Percentiles rank a stretch among this genome's conserved stretches.
These are phyloP conservation scores for Patella pellucida DNA, from an alignment of 2,888 invertebrate genomes.

Conservation along the genomic window DNA sequence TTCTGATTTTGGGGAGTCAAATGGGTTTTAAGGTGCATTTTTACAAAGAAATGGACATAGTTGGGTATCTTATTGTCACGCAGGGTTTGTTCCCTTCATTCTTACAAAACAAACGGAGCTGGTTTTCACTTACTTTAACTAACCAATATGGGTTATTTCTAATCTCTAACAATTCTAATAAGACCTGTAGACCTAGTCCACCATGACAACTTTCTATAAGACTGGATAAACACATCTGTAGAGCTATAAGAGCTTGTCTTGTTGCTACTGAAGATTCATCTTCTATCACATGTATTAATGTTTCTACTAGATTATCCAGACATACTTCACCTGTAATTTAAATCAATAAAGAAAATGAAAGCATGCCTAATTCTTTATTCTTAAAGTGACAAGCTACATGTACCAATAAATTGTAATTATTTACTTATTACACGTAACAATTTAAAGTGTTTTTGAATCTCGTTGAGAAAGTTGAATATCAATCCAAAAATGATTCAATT, in stretches of 20 bases:
- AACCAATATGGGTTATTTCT: conserved; percentile 87
- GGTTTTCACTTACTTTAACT: conserved; percentile 78
- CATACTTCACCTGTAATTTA: conserved; percentile 38
- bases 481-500: too few relatives aligned
- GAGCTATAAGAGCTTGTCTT: conserved; percentile 79
- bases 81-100: too few relatives aligned
- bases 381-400: too few relatives aligned
- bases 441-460: too few relatives aligned
- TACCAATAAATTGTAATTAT: too few relatives aligned
- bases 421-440: too few relatives aligned
- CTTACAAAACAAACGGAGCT: too few relatives aligned
- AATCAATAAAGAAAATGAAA: background rate
- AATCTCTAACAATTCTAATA: conserved; percentile 78
- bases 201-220: conserved; percentile 78
- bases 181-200: conserved; percentile 74
- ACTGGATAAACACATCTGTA: conserved; percentile 76
- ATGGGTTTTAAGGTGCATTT: too few relatives aligned
- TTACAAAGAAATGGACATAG: too few relatives aligned
- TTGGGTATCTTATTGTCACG: too few relatives aligned
- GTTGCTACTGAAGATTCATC: conserved; percentile 82
- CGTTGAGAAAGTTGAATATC: too few relatives aligned
- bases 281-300: conserved; percentile 63
- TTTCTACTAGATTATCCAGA: conserved; percentile 59
- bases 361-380: background rate
- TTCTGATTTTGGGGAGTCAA: too few relatives aligned